Percentiles rank a stretch among this genome's conserved stretches.
These are phyloP conservation scores for Thumatha senex DNA, from an alignment of 2,888 invertebrate genomes.

Conservation along the genomic window DNA sequence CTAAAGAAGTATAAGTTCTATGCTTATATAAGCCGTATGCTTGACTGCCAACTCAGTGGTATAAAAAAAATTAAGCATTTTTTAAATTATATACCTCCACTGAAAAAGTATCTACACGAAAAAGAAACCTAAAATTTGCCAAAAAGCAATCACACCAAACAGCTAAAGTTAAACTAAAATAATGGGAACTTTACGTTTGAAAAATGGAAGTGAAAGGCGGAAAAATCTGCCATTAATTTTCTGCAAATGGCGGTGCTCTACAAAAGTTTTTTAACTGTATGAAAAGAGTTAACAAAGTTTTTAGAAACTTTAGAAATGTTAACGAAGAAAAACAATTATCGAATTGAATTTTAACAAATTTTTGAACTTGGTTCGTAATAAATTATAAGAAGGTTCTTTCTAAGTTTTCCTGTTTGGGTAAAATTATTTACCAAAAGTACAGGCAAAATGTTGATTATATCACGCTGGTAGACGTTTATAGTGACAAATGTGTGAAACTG, in stretches of 20 bases:
- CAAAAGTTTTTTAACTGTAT: conserved; percentile 49
- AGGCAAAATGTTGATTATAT: too few species aligned
- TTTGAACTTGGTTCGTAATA: conserved; percentile 19
- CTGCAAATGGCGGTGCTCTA: conserved; percentile 61
- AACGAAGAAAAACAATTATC: conserved; percentile 63
- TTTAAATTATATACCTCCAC: too few species aligned
- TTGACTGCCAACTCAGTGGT: too few species aligned
- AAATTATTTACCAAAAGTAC: conserved; percentile 19
- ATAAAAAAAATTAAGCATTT: too few species aligned
- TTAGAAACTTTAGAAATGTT: conserved; percentile 49
- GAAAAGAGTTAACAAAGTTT: conserved; percentile 63
- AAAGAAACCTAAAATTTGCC: background rate
- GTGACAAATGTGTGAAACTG: too few species aligned
- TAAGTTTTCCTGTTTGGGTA: conserved; percentile 10
- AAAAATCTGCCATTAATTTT: conserved; percentile 65
- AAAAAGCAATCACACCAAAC: conserved; percentile 26
- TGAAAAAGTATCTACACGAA: too few species aligned
- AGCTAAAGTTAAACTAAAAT: conserved; percentile 25
- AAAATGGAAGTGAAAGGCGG: conserved; percentile 45
- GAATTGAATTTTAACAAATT: conserved; percentile 54
- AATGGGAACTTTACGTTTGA: conserved; percentile 46
- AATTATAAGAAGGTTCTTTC: conserved; percentile 10
- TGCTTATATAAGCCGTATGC: too few species aligned
- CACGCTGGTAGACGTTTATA: too few species aligned
- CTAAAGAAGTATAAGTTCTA: too few species aligned